These are phyloP conservation scores for Drosophila navojoa DNA, from an alignment of 1,140 invertebrate species.

Conservation along the genomic window DNA sequence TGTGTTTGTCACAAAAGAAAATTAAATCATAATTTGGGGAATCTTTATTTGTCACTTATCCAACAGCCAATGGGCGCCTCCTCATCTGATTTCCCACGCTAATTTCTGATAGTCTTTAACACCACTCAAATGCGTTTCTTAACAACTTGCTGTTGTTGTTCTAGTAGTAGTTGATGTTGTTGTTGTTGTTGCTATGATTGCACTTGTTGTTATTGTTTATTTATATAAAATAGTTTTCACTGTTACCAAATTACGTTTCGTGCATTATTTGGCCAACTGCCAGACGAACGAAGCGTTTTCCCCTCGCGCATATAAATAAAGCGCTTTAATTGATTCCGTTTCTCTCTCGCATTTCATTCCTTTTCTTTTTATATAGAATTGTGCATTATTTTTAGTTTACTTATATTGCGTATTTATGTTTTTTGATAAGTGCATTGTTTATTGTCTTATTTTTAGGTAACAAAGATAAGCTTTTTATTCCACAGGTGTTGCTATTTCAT, in stretches of 20 bases:
- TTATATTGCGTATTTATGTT: conserved; percentile 12
- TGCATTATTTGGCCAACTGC: conserved; percentile 51
- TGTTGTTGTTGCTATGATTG: conserved; percentile 45
- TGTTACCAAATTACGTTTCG: conserved; percentile 18
- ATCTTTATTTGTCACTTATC: too few species aligned
- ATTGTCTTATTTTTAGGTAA: conserved; percentile 8
- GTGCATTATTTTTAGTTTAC: conserved; percentile 29
- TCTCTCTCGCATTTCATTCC: neutral
- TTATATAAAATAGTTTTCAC: conserved; percentile 55
- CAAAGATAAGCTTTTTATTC: conserved; percentile 19
- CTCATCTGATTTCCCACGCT: neutral
- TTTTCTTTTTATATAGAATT: conserved; percentile 6
- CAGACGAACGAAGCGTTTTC: conserved; percentile 40
- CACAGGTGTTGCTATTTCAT: conserved; percentile 49
- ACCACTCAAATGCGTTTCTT: neutral
- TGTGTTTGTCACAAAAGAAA: neutral
- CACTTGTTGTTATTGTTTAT: conserved; percentile 56
- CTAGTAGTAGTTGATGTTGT: conserved; percentile 35
- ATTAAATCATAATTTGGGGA: too few species aligned
- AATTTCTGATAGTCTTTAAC: neutral
- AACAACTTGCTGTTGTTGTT: conserved; percentile 22
- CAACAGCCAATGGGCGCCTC: too few species aligned
- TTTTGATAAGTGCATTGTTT: conserved; percentile 46
- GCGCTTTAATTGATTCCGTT: conserved; percentile 29
- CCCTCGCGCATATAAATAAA: conserved; percentile 47